phyloP scores from a whole-genome alignment of 2,113 vertebrate genomes.

The Boleophthalmus pectinirostris region DNA sequence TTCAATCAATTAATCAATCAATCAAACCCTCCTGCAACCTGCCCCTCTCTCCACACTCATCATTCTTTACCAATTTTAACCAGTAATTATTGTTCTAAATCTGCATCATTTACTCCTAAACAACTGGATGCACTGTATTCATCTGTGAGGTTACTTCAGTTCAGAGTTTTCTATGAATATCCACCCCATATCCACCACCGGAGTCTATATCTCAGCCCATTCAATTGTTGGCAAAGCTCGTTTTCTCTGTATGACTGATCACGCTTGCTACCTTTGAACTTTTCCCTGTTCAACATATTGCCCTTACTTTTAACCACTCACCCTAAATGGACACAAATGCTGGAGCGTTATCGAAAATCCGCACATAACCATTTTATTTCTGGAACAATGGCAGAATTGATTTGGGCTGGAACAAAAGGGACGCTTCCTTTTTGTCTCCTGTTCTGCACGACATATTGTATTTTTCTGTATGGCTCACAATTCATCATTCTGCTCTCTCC shows the following conservation, averaged over 20 bases:
- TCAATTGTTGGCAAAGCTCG: not conserved
- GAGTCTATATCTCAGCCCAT: not conserved
- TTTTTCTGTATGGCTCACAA: slow-evolving; percentile 6
- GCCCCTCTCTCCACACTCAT: no score
- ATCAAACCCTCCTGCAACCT: no score
- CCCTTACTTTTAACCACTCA: not conserved
- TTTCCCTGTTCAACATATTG: not conserved
- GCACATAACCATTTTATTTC: not conserved
- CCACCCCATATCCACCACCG: no score
- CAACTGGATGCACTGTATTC: no score
- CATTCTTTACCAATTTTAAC: no score
- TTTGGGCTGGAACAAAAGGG: not conserved
- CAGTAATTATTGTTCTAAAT: no score
- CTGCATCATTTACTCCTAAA: no score
- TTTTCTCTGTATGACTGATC: not conserved
- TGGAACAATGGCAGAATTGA: slow-evolving; percentile 8
- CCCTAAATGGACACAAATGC: not conserved
- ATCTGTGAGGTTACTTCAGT: no score
- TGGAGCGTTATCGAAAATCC: not conserved
- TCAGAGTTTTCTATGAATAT: not conserved
- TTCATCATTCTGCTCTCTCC: slow-evolving; percentile 27
- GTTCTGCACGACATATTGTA: slow-evolving; percentile 19
- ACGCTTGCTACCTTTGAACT: not conserved
- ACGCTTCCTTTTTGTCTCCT: not conserved
- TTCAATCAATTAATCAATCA: no score